These are phyloP conservation scores for Myanophis thanlyinensis DNA, from an alignment of 2,113 vertebrate species.

Conservation along the genomic window DNA sequence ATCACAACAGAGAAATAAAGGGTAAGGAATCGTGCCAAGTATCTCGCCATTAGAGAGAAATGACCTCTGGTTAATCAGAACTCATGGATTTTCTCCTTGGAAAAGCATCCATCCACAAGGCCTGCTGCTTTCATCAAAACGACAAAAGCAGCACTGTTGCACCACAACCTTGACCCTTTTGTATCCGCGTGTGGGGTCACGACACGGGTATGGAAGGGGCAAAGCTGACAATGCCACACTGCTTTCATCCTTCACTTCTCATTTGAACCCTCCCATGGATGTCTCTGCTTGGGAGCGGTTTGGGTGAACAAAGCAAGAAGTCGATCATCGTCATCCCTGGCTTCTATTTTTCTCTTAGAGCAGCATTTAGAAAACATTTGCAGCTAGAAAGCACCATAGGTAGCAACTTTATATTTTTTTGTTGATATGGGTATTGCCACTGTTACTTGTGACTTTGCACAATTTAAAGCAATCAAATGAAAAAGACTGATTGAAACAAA, in stretches of 20 bases:
- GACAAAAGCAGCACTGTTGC: background rate
- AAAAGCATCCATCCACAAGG: background rate
- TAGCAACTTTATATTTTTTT: background rate
- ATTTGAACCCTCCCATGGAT: background rate
- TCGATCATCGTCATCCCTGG: background rate
- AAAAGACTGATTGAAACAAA: no score
- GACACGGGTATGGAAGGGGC: background rate
- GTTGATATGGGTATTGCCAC: background rate
- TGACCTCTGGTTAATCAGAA: background rate
- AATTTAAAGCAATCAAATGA: background rate
- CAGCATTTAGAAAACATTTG: background rate
- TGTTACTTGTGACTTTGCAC: background rate
- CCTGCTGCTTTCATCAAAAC: background rate
- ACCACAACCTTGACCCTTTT: background rate
- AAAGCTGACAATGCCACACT: background rate
- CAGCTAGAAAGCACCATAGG: background rate
- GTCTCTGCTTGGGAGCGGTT: background rate
- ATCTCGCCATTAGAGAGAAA: background rate
- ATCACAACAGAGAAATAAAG: conserved; percentile 78
- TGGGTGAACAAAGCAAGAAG: background rate
- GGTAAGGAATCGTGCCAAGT: conserved; percentile 52
- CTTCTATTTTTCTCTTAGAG: background rate
- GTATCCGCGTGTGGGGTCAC: background rate
- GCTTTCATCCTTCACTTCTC: background rate
- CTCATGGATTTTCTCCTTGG: background rate